Evolutionary conservation across 2,113 vertebrate species (phyloP), one percentile per base, ranked within the genome.

Genomic region (Trogon surrucura): DNA sequence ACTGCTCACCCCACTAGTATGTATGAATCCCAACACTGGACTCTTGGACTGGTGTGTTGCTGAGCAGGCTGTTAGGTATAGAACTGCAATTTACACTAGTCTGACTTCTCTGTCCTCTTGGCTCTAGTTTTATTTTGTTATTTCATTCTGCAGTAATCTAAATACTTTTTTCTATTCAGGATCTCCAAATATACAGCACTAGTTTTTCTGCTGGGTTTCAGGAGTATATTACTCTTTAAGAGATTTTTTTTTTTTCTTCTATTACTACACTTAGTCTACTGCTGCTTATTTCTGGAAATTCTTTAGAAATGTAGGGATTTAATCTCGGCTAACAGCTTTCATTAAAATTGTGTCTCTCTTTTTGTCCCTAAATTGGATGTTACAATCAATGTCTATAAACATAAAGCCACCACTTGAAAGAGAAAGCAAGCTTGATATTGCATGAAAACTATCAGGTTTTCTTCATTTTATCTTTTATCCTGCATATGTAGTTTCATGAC

Each of bases 381-480:
- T 89, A 70, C n/a, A 71, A 51, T 85, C 38, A 48, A 17, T 34
- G 51, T 51, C 9, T 82, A 8, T 54, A 87, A 80, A 58, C 21
- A 60, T 54, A 90, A 85, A 58, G 48, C 27, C 36, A 74, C 29
- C 16, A 73, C 26, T 29, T 34, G 14, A 89, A 47, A 53, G 13
- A 8, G 3, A 71, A 85, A 88, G 79, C 66, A 74, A 71, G 27
- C 70, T 79, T 50, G 36, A 62, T 36, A 64, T 15, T 88, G 9
- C 25, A 64, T 50, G 30, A 73, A 84, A 87, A 14, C 47, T 22
- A 36, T 23, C 36, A 51, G 32, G 70, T 81, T 87, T 26, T 80
- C 60, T 81, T 91, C 4, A 58, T 89, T 89, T 81, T 78, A 16
- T 45, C 47, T 69, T 66, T 91, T 67, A 47, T 64, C 48, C 66